Base-by-base conservation (phyloP, 2,888 invertebrate species). In the Phymatocera aterrima region DNA sequence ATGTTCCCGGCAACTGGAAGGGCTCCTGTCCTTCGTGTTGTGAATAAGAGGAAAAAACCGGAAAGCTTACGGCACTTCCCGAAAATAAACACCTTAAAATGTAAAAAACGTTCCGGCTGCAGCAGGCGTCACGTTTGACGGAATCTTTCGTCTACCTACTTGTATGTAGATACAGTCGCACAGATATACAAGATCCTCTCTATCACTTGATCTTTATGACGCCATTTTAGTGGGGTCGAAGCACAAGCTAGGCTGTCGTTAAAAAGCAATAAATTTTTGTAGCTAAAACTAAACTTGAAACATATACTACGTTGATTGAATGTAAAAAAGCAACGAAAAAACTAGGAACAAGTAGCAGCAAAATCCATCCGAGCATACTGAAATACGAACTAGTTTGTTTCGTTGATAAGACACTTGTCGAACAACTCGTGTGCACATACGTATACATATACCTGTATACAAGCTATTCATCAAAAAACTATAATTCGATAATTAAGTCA, bases 141-240 rank as follows among this genome's bases (percentile, higher is more conserved):
- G 68, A 43, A 68, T 68, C 68, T 28, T 68, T 18, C 18, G 61
- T 64, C 61, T 18, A 34, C 18, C 34, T 34, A 37, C 34, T 34
- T 18, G 8, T 51, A 51, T 8, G 51, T 10, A 8, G 37, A 31
- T 21, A 65, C 21, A n/a, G 24, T 15, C n/a, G n/a, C 24, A 28
- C 40, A 28, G 15, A 46, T 43, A 10, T 43, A 46, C 68, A 28
- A 18, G 46, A 43, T 68, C 46, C 68, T 43, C 68, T 24, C 46
- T 68, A 68, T 68, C 68, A 68, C 68, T 68, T 68, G 46, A 68
- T 68, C 68, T 68, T 68, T 68, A 68, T 68, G 43, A n/a, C 24
- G 46, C 68, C 31, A 68, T 68, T 68, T 68, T 68, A 68, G 68
- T 46, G 68, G n/a, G 68, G 43, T 28, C 18, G 43, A 46, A 68